These are phyloP conservation scores for Molorchus minor DNA, from an alignment of 2,888 invertebrate species.

Conservation along the genomic window DNA sequence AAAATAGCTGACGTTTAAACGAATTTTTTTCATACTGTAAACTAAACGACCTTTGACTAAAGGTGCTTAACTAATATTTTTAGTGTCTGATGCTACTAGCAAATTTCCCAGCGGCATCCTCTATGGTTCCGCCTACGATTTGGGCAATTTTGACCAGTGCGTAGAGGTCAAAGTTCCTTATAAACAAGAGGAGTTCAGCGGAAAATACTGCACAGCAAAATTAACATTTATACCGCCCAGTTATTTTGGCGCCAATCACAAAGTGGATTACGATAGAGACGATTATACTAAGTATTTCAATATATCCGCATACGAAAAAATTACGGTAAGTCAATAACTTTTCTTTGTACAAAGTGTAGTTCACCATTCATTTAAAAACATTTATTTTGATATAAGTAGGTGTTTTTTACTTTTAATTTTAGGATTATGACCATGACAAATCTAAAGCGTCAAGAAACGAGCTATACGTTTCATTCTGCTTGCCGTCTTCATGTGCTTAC, in stretches of 20 bases:
- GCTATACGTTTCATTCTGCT: slow-evolving; percentile 69
- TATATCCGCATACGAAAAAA: slow-evolving; percentile 45
- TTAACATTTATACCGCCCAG: slow-evolving; percentile 57
- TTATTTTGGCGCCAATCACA: slow-evolving; percentile 9
- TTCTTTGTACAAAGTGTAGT: no score
- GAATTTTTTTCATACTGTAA: no score
- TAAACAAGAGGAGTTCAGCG: slow-evolving; percentile 59
- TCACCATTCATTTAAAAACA: no score
- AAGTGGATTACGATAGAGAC: slow-evolving; percentile 31
- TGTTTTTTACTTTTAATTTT: background rate
- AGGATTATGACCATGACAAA: slow-evolving; percentile 24
- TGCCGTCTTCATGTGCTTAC: slow-evolving; percentile 67
- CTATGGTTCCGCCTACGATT: slow-evolving; percentile 71
- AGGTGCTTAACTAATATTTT: no score
- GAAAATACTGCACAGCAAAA: slow-evolving; percentile 72
- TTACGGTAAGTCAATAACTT: slow-evolving; percentile 48
- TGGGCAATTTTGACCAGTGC: slow-evolving; percentile 78
- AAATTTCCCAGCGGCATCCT: slow-evolving; percentile 73
- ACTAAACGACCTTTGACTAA: no score
- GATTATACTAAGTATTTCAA: slow-evolving; percentile 41
- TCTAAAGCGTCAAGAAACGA: slow-evolving; percentile 43
- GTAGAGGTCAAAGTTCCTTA: slow-evolving; percentile 56
- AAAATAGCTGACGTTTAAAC: no score
- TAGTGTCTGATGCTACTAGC: slow-evolving; percentile 77
- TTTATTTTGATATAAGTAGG: background rate